phyloP scores from a whole-genome alignment of 2,797 vertebrate species.

The Acanthurus leucopareius region DNA sequence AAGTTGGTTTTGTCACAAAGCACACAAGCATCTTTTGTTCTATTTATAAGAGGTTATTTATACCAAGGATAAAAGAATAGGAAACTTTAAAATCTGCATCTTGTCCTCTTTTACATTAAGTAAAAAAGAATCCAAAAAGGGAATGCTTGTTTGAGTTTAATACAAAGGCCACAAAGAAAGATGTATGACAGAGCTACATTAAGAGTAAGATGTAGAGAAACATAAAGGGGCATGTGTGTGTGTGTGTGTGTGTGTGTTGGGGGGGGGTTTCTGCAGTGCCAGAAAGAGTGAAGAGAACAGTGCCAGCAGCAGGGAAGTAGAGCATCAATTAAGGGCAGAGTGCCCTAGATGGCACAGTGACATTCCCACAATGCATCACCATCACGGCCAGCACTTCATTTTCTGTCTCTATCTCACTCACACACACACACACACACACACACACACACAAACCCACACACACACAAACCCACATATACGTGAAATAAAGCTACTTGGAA shows the following conservation, averaged over 20 bases:
- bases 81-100: conserved; percentile 45
- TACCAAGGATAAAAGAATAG: conserved; percentile 39
- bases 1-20: conserved; percentile 54
- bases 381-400: conserved; percentile 40
- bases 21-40: conserved; percentile 70
- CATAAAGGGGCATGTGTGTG: not conserved
- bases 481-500: conserved; percentile 8
- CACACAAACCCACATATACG: too few species aligned
- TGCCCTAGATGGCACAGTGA: conserved; percentile 79
- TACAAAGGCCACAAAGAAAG: conserved; percentile 20
- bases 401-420: conserved; percentile 22
- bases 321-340: conserved; percentile 87
- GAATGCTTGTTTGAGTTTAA: conserved; percentile 28
- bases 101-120: not conserved
- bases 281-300: conserved; percentile 77
- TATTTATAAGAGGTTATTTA: conserved; percentile 73
- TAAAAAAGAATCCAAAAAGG: not conserved
- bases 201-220: conserved; percentile 41
- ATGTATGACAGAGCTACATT: conserved; percentile 18
- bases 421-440: not conserved
- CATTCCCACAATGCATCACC: conserved; percentile 76
- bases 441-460: too few species aligned
- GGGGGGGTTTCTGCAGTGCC: conserved; percentile 58
- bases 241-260: not conserved
- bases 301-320: conserved; percentile 83